phyloP scores from a whole-genome alignment of 2,888 invertebrate genomes.

The Podotricha telesiphe region DNA sequence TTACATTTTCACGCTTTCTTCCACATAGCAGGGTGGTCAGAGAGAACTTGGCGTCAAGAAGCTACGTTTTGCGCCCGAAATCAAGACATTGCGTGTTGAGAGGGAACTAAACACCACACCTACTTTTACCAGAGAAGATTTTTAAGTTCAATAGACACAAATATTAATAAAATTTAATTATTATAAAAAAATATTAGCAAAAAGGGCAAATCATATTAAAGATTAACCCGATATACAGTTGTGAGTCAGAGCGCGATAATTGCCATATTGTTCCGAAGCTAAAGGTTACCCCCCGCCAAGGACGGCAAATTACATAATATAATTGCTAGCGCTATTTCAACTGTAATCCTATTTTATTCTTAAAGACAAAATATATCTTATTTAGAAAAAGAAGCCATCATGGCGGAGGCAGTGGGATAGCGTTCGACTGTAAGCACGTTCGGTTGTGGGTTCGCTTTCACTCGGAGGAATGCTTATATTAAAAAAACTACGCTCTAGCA shows the following conservation, averaged over 20 bases:
- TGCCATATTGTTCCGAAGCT: conserved; percentile 1
- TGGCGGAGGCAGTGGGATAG: no score
- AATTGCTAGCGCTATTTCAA: neutral
- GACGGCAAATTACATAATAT: conserved; percentile 4
- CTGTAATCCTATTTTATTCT: neutral
- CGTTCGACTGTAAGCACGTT: no score
- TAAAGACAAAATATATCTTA: no score
- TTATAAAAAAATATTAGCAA: neutral
- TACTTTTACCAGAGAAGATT: no score
- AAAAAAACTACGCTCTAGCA: no score
- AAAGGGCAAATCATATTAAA: neutral
- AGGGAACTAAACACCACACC: no score
- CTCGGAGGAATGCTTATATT: no score
- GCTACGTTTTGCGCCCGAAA: neutral
- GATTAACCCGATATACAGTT: neutral
- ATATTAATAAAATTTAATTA: neutral
- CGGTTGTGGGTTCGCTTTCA: no score
- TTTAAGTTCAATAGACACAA: no score
- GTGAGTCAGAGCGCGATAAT: conserved; percentile 14
- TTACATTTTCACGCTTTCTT: neutral
- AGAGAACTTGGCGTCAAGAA: neutral
- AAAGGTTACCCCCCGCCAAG: conserved; percentile 15
- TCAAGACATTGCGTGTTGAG: neutral
- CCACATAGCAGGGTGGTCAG: neutral
- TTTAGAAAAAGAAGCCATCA: no score